Conservation (phyloP, 2,888 invertebrate species). For the Diarsia mendica region DNA sequence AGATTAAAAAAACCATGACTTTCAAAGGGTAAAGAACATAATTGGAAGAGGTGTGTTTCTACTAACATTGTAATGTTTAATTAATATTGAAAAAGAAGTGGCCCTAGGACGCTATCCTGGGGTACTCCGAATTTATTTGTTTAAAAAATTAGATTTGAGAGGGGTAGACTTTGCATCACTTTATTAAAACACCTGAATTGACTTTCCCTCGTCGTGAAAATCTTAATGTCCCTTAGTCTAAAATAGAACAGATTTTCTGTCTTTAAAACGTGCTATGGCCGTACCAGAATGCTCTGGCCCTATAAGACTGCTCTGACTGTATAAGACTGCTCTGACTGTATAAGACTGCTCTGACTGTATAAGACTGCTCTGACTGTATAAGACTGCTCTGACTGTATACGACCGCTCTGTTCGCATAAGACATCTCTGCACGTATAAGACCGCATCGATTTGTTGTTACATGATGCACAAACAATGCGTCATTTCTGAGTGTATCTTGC, state of each 20-base stretch:
- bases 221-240: not conserved
- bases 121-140: not conserved
- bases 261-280: not conserved
- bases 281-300: not conserved
- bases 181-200: too few relatives aligned
- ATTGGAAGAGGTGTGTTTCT: too few relatives aligned
- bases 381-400: not conserved
- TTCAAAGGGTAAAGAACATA: too few relatives aligned
- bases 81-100: not conserved
- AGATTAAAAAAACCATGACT: not conserved
- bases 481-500: constrained; percentile 13
- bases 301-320: too few relatives aligned
- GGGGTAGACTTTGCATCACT: too few relatives aligned
- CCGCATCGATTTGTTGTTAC: not conserved
- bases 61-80: too few relatives aligned
- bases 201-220: not conserved
- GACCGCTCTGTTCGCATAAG: not conserved
- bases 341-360: not conserved
- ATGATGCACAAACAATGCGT: constrained; percentile 27
- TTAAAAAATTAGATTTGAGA: not conserved
- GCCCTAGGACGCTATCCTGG: not conserved
- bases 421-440: not conserved
- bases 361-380: not conserved
- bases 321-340: not conserved
- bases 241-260: not conserved